Percentiles rank a stretch among this genome's conserved stretches.
Conservation (phyloP, 2,113 vertebrate genomes). For the Trematomus loennbergii region DNA sequence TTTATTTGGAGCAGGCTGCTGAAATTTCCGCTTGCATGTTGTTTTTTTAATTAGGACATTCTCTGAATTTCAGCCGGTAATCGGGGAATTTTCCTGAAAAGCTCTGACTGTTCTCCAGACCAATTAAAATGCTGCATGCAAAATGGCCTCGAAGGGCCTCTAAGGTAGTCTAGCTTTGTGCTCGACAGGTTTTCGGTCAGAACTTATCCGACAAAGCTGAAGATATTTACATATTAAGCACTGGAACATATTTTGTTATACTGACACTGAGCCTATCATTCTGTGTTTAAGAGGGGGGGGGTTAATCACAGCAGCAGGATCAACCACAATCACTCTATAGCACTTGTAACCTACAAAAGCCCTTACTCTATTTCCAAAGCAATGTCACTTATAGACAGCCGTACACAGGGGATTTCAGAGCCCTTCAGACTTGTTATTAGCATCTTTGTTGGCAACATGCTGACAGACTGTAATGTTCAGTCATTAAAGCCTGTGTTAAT, state of each 20-base stretch:
- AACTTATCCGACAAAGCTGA: constrained; percentile 29
- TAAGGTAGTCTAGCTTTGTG: constrained; percentile 46
- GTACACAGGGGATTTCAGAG: constrained; percentile 16
- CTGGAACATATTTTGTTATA: constrained; percentile 22
- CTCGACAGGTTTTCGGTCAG: constrained; percentile 36
- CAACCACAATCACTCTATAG: constrained; percentile 16
- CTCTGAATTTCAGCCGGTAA: constrained; percentile 50
- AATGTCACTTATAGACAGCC: constrained; percentile 43
- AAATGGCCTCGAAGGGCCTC: constrained; percentile 44
- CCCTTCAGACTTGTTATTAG: constrained; percentile 31
- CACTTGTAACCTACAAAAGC: constrained; percentile 46
- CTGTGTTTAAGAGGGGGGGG: constrained; percentile 13
- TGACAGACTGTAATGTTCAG: constrained; percentile 12
- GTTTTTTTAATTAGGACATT: constrained; percentile 64
- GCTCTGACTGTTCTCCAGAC: constrained; percentile 50
- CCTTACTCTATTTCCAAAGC: constrained; percentile 48
- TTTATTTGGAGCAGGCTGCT: too few species aligned
- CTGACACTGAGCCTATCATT: constrained; percentile 34
- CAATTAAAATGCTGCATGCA: constrained; percentile 68
- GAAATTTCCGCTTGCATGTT: constrained; percentile 32
- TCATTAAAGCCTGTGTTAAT: constrained; percentile 39
- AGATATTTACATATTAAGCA: constrained; percentile 51
- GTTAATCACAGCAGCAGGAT: constrained; percentile 48
- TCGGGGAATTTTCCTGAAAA: constrained; percentile 67
- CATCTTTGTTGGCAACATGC: constrained; percentile 1